Evolutionary conservation across 2,888 invertebrate species (phyloP), one percentile per base, ranked within the genome.

Genomic region (Oscheius myriophilus): DNA sequence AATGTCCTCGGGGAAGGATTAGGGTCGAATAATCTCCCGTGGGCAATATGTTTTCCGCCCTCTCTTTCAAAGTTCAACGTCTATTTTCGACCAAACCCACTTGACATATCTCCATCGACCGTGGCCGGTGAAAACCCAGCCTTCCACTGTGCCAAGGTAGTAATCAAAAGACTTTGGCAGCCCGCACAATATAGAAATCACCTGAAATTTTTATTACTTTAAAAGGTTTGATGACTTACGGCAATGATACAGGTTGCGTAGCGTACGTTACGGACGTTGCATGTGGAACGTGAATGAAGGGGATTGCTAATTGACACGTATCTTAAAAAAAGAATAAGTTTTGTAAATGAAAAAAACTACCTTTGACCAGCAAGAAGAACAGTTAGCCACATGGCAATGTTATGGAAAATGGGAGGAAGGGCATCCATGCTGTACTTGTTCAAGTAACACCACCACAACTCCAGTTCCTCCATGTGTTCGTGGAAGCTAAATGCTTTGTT

Each of bases 241-340:
- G 92, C 92, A 76, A 95, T 93, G 87, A 92, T 91, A 61, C 91
- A 89, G 42, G 94, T 91, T 80, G 92, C 92, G 77, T 75, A 67
- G 42, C 85, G 77, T 2, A 86, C 94, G 67, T 92, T 90, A 0
- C 91, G 90, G 73, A 90, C 88, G 23, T 90, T 90, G 85, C 91
- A 91, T 88, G 90, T 89, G n/a, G 92, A 92, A 70, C 93, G 90
- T 0, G 95, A 95, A 75, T 92, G 91, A 0, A 94, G 92, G 0
- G 95, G 93, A 87, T 95, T 94, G 86, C 95, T 95, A 1, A 96
- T 95, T 88, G 94, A 96, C 83, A 96, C 93, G 89, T 95, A 96
- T 58, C 85, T 85, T 69, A 41, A 80, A 16, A 3, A 43, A 39
- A 23, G 41, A 7, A 26, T 51, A 57, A 65, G n/a, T 39, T n/a